Base-by-base conservation (phyloP, 2,888 invertebrate genomes). In the Psococerastis gibbosa region DNA sequence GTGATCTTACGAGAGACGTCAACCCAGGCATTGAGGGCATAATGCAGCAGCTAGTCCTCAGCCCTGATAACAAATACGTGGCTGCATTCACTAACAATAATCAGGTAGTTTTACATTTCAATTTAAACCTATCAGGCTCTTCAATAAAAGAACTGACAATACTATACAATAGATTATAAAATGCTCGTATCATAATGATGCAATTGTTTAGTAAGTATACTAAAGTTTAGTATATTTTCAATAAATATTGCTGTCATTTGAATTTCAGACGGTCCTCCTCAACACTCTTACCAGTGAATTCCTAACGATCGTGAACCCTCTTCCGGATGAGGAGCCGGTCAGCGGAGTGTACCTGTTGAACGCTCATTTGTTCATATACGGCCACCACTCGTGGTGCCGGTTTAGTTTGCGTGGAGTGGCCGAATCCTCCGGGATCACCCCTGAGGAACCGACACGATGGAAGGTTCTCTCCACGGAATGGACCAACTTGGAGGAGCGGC, bases 61-160 rank as follows among this genome's bases (percentile, higher is more conserved):
- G 92, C 48, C 84, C 87, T 0, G 92, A 95, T 58, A 95, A 97
- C 58, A 85, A 92, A 60, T 92, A 85, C 72, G 92, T 91, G 0
- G 85, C 91, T 3, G 89, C 94, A 1, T 89, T 79, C 55, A 95
- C 95, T 5, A 97, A 94, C 57, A 94, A 94, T 58, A 87, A 91
- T 62, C 91, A 94, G 63, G 74, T 74, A 51, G 13, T 27, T 23
- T 45, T 16, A 34, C 8, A 16, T 31, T 13, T 8, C 22, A 9
- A 17, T 9, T 1, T 8, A 11, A 16, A 8, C 9, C 9, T 15
- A 20, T 2, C 18, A 4, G 20, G 11, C 22, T 23, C 32, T 17
- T 35, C 33, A 31, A 43, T 22, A 32, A 20, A 27, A n/a, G n/a
- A n/a, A n/a, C n/a, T n/a, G n/a, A n/a, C n/a, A n/a, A n/a, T n/a